Evolutionary conservation across 1,140 invertebrate genomes (phyloP).

Genomic region (Spodoptera frugiperda): DNA sequence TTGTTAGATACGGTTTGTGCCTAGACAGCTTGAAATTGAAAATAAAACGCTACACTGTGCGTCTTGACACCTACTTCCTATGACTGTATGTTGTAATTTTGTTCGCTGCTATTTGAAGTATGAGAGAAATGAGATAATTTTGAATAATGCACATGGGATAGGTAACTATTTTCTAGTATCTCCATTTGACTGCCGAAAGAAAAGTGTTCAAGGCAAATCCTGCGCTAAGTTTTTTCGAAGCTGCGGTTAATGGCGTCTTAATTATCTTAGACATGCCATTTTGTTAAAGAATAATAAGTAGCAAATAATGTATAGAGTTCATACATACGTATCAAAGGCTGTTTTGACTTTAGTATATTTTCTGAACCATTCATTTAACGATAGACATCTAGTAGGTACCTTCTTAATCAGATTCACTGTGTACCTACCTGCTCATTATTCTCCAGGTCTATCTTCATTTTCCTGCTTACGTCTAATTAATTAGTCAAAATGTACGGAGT

Average conservation of each 20-base stretch:
- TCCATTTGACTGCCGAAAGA: too few species aligned
- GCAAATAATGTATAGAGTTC: too few species aligned
- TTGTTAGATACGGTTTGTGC: conserved; percentile 23
- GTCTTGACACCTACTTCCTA: neutral
- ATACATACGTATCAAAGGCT: too few species aligned
- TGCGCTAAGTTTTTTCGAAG: too few species aligned
- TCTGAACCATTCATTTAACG: neutral
- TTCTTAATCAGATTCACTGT: too few species aligned
- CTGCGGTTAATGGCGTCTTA: too few species aligned
- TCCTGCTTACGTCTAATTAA: conserved; percentile 21
- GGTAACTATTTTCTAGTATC: too few species aligned
- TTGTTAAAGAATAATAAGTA: too few species aligned
- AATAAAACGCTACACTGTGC: conserved; percentile 25
- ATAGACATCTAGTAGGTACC: neutral
- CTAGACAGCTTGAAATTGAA: conserved; percentile 44
- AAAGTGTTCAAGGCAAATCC: too few species aligned
- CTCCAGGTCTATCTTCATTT: conserved; percentile 7
- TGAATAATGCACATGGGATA: neutral
- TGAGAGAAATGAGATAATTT: neutral
- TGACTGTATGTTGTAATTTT: neutral
- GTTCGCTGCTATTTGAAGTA: neutral
- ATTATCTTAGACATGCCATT: too few species aligned
- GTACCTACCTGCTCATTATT: conserved; percentile 9
- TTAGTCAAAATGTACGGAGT: conserved; percentile 16
- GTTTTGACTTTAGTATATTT: too few species aligned